Evolutionary conservation across 2,797 vertebrate species (phyloP), one percentile per base, ranked within the genome.

Genomic region (Phataginus tricuspis): DNA sequence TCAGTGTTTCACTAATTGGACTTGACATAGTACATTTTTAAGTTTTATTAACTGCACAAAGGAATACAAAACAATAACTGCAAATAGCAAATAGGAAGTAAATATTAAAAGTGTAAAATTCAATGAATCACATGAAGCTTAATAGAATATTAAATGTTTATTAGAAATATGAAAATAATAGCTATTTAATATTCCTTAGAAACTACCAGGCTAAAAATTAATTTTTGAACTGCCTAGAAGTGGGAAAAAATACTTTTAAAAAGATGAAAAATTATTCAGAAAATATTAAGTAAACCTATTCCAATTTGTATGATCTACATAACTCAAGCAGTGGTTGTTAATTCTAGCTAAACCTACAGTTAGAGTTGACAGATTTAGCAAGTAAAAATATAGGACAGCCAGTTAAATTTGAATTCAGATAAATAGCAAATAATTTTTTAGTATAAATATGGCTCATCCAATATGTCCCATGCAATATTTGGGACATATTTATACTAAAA

Each of bases 381-480:
- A 75, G 90, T 29, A 68, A 55, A 92, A 87, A 86, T 61, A 82
- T n/a, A 90, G 16, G 16, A n/a, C n/a, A 27, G 66, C 13, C 69
- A 88, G n/a, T 78, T 83, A 94, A 72, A 55, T 84, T 91, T 68
- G 18, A 83, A 66, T 87, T 90, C 68, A 94, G 51, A 39, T 86
- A 87, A 78, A 55, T 7, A 55, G 16, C 45, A 37, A 83, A 72
- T 71, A 88, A 42, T 31, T 91, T 77, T 77, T 80, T 78, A 45
- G 57, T 37, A 69, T 72, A 82, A 37, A 51, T 71, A 55, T 78
- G 39, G 79, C 31, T 84, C 29, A 64, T 37, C 31, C 15, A 78
- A 34, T 79, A 84, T 69, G 13, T 66, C 11, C 29, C 9, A 66
- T 39, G 29, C 11, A 85, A 57, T 91, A 90, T 69, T 71, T 75